Percentiles rank a stretch among this genome's conserved stretches.
phyloP scores from a whole-genome alignment of 2,113 vertebrate species.

The Miniopterus natalensis region DNA sequence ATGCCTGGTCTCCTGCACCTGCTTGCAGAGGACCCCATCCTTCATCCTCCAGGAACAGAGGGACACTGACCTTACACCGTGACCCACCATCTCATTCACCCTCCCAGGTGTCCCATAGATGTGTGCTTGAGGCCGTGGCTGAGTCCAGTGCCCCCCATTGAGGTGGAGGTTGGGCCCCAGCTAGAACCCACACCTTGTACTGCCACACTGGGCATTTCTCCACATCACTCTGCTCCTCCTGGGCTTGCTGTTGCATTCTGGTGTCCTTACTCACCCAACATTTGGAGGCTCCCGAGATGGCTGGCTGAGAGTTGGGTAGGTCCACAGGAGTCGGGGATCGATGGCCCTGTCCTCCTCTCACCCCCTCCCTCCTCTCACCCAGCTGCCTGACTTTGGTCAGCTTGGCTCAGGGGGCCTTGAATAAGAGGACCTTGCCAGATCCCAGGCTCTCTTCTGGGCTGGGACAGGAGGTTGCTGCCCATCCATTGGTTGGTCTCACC shows the following conservation, averaged over 20 bases:
- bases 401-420: not conserved
- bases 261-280: too few relatives aligned
- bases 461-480: not conserved
- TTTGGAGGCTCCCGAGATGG: not conserved
- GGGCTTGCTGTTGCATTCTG: not conserved
- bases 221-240: not conserved
- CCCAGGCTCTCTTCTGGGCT: not conserved
- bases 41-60: not conserved
- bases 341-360: not conserved
- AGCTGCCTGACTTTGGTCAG: not conserved
- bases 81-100: not conserved
- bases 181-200: not conserved
- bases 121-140: not conserved
- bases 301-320: not conserved
- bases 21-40: not conserved
- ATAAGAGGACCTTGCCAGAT: not conserved
- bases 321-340: not conserved
- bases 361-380: not conserved
- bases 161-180: not conserved
- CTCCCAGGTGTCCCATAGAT: not conserved
- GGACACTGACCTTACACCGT: fast-evolving
- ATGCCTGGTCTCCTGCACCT: too few relatives aligned
- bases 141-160: not conserved
- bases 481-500: not conserved
- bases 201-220: not conserved